These are phyloP conservation scores for Tupaia tana DNA, from an alignment of 2,113 vertebrate species.

Conservation along the genomic window DNA sequence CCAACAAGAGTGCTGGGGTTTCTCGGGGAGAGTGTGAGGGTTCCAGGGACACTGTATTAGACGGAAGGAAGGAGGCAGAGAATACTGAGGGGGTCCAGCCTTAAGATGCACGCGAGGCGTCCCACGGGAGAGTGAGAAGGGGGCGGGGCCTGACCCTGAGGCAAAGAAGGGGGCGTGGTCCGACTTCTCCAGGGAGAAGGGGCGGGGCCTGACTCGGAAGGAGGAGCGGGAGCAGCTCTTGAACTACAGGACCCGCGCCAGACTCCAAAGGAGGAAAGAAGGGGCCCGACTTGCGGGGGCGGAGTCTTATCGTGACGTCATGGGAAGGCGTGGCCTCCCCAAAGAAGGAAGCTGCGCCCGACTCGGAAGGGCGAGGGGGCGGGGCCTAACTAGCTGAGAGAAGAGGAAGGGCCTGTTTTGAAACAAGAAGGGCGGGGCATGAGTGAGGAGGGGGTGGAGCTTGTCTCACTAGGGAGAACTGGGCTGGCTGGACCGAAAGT, in stretches of 20 bases:
- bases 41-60: background rate
- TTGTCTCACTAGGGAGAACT: background rate
- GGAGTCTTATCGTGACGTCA: background rate
- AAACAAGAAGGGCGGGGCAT: background rate
- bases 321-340: background rate
- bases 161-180: slow-evolving; percentile 67
- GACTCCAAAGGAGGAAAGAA: too few relatives aligned
- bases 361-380: background rate
- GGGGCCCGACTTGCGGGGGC: too few relatives aligned
- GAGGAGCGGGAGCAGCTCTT: background rate
- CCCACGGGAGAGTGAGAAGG: slow-evolving; percentile 69
- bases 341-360: background rate
- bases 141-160: slow-evolving; percentile 79
- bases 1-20: background rate
- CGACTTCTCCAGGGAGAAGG: accelerated
- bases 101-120: slow-evolving; percentile 40
- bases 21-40: background rate
- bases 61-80: background rate
- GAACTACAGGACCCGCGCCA: background rate
- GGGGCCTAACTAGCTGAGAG: background rate
- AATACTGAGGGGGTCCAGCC: slow-evolving; percentile 28
- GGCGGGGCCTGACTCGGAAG: background rate
- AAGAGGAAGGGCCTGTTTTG: background rate
- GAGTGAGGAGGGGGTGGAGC: background rate
- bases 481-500: background rate